A percentile compares a stretch with the other conserved stretches of the same genome.
These are phyloP conservation scores for Antigone vipio DNA, from an alignment of 2,113 vertebrate genomes.

Conservation along the genomic window DNA sequence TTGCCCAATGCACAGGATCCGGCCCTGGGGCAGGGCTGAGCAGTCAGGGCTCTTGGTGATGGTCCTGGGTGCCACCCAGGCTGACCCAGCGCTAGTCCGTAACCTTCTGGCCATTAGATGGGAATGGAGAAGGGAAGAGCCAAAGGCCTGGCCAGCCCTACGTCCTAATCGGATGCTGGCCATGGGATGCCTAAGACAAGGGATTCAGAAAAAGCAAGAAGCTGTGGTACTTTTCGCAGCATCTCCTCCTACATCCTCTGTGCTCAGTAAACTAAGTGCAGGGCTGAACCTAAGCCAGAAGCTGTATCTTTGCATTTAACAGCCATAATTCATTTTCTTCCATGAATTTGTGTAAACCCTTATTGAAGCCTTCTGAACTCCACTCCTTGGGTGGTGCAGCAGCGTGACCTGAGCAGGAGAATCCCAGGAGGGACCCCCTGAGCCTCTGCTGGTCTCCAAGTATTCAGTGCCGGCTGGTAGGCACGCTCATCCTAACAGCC, in stretches of 20 bases:
- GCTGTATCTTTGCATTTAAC: not conserved
- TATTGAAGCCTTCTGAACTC: not conserved
- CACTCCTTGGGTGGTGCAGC: not conserved
- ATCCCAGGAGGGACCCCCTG: not conserved
- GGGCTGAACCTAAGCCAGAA: not conserved
- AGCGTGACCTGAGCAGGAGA: not conserved
- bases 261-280: not conserved
- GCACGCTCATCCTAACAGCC: fast-evolving
- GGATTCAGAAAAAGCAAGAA: not conserved
- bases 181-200: not conserved
- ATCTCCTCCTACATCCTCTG: not conserved
- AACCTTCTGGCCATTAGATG: not conserved
- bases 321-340: not conserved
- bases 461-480: not conserved
- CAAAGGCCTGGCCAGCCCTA: not conserved
- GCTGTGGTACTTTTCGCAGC: not conserved
- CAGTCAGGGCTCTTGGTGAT: not conserved
- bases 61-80: not conserved
- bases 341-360: not conserved
- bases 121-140: not conserved
- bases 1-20: not conserved
- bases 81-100: not conserved
- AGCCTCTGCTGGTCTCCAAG: fast-evolving
- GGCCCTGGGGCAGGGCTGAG: not conserved
- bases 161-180: fast-evolving